phyloP scores from a whole-genome alignment of 2,797 vertebrate genomes.

The Acrossocheilus fasciatus region DNA sequence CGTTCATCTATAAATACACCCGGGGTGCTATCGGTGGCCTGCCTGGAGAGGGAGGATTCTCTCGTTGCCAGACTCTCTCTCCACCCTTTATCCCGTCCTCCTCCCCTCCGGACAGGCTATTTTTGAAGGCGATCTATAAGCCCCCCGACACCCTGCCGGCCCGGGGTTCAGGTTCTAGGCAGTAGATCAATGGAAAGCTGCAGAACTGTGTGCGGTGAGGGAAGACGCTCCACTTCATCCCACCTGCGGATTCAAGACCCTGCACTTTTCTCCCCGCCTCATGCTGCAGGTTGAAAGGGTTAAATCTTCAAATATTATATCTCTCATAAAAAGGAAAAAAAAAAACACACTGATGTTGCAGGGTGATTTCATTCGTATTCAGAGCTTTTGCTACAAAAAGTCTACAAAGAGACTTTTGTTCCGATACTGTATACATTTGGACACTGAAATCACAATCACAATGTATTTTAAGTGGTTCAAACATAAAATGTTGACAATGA shows the following conservation, averaged over 20 bases:
- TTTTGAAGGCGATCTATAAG: slow-evolving; percentile 63
- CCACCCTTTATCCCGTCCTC: slow-evolving; percentile 46
- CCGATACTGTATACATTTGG: neutral
- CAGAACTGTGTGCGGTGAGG: slow-evolving; percentile 13
- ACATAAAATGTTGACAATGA: neutral
- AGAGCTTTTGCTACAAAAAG: neutral
- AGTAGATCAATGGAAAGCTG: slow-evolving; percentile 57
- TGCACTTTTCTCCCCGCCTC: neutral
- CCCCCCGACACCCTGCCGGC: slow-evolving; percentile 42
- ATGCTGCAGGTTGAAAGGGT: neutral
- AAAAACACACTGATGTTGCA: neutral
- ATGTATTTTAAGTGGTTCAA: neutral
- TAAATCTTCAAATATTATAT: neutral
- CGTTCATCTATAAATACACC: slow-evolving; percentile 73
- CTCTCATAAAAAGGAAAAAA: neutral
- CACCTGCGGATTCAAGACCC: neutral
- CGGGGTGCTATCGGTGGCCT: slow-evolving; percentile 41
- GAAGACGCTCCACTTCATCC: slow-evolving; percentile 1
- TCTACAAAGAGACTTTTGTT: neutral
- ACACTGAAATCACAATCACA: neutral
- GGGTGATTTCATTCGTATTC: neutral
- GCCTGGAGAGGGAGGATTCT: slow-evolving; percentile 37
- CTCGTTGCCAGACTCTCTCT: slow-evolving; percentile 32
- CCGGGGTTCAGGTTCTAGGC: slow-evolving; percentile 59
- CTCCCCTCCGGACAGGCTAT: slow-evolving; percentile 59